These are phyloP conservation scores for Drosophila mauritiana DNA, from an alignment of 1,140 invertebrate species.

Conservation along the genomic window DNA sequence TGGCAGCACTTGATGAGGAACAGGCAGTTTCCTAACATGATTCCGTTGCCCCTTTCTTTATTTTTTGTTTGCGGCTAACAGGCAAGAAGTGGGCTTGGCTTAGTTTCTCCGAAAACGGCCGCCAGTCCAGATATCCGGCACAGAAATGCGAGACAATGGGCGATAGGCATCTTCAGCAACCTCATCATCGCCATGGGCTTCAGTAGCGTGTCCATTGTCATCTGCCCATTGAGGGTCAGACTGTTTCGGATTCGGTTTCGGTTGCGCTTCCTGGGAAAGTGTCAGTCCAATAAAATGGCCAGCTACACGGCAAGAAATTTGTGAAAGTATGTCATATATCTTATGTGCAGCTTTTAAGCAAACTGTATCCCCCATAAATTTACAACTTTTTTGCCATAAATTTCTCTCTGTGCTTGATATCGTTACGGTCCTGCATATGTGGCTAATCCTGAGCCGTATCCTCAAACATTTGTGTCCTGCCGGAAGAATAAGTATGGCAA, in stretches of 20 bases:
- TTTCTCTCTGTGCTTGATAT: neutral
- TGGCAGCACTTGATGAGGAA: constrained; percentile 40
- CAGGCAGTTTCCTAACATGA: constrained; percentile 42
- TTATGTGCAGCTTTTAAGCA: neutral
- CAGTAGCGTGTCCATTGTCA: constrained; percentile 37
- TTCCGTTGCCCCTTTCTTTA: constrained; percentile 15
- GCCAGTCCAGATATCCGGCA: constrained; percentile 47
- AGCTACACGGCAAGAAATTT: neutral
- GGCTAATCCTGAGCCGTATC: constrained; percentile 13
- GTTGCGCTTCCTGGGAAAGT: constrained; percentile 19
- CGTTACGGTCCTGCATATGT: constrained; percentile 19
- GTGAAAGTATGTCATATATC: neutral
- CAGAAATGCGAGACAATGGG: constrained; percentile 50
- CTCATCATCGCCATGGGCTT: constrained; percentile 31
- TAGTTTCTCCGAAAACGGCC: constrained; percentile 32
- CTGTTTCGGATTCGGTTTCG: constrained; percentile 10
- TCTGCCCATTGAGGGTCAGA: constrained; percentile 9
- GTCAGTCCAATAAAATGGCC: constrained; percentile 10
- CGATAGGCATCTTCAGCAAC: constrained; percentile 46
- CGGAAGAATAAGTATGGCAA: constrained; percentile 39
- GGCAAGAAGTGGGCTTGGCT: constrained; percentile 57
- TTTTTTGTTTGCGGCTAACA: constrained; percentile 2
- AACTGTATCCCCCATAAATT: neutral
- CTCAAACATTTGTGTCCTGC: constrained; percentile 9
- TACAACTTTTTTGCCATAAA: neutral